Percentiles rank a stretch among this genome's conserved stretches.
These are phyloP conservation scores for Torymus auratus DNA, from an alignment of 2,888 invertebrate species.

Conservation along the genomic window DNA sequence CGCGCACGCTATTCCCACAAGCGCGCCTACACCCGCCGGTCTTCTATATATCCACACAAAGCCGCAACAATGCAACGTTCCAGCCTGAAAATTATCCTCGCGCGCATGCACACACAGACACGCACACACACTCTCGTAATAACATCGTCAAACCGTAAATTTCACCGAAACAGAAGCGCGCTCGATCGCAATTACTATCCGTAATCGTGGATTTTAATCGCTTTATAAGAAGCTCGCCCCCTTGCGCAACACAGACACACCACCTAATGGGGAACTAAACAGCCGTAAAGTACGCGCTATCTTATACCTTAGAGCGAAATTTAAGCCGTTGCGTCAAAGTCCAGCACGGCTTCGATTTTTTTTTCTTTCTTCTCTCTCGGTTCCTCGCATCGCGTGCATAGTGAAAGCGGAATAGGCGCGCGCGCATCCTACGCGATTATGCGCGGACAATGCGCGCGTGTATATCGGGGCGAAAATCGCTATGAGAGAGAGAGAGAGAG, in stretches of 20 bases:
- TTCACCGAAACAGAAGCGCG: background rate
- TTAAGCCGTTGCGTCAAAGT: conserved; percentile 12
- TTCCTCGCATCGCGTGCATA: background rate
- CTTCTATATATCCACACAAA: no score
- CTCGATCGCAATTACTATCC: conserved; percentile 14
- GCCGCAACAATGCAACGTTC: background rate
- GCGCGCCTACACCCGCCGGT: no score
- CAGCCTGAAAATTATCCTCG: background rate
- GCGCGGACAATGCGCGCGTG: conserved; percentile 33
- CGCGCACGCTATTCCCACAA: no score
- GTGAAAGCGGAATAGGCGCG: background rate
- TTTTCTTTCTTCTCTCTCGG: background rate
- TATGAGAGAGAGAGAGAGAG: no score
- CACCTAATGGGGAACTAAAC: conserved; percentile 26
- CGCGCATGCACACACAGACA: background rate
- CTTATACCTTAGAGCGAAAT: conserved; percentile 8
- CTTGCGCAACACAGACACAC: background rate
- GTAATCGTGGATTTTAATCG: conserved; percentile 24
- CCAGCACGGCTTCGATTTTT: background rate
- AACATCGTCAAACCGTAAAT: conserved; percentile 14
- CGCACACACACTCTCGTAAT: background rate
- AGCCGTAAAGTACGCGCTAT: conserved; percentile 11
- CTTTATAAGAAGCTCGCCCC: background rate
- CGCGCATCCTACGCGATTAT: conserved; percentile 45
- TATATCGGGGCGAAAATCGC: background rate